phyloP scores from a whole-genome alignment of 2,888 invertebrate genomes.

The Maniola hyperantus region DNA sequence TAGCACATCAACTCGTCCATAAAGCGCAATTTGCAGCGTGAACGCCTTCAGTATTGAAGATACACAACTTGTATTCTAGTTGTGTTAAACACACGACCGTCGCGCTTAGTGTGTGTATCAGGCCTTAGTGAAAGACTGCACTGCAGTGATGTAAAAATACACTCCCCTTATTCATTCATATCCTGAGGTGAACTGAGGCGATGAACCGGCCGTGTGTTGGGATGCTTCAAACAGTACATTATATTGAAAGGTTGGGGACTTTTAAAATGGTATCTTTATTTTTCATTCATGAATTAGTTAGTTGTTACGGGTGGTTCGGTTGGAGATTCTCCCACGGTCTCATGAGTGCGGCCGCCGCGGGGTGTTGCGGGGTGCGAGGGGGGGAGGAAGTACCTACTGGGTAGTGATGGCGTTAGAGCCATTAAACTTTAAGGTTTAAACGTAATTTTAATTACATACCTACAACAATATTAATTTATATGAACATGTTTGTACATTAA shows the following conservation, averaged over 20 bases:
- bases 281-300: constrained; percentile 71
- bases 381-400: not conserved
- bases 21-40: too few species aligned
- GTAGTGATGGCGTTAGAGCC: not conserved
- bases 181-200: constrained; percentile 40
- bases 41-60: too few species aligned
- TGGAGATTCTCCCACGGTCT: constrained; percentile 71
- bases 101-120: not conserved
- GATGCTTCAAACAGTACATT: constrained; percentile 52
- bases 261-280: constrained; percentile 58
- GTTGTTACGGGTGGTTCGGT: constrained; percentile 62
- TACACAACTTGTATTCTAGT: too few species aligned
- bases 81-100: too few species aligned
- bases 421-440: not conserved
- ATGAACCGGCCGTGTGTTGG: constrained; percentile 57
- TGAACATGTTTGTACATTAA: too few species aligned
- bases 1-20: too few species aligned
- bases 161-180: constrained; percentile 57
- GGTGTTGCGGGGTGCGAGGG: not conserved
- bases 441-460: not conserved
- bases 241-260: constrained; percentile 53
- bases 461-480: too few species aligned
- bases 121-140: constrained; percentile 48
- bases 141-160: constrained; percentile 56
- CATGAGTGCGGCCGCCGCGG: constrained; percentile 46